A percentile compares a stretch with the other conserved stretches of the same genome.
These are phyloP conservation scores for Nipponacmea schrenckii DNA, from an alignment of 2,888 invertebrate genomes.

Conservation along the genomic window DNA sequence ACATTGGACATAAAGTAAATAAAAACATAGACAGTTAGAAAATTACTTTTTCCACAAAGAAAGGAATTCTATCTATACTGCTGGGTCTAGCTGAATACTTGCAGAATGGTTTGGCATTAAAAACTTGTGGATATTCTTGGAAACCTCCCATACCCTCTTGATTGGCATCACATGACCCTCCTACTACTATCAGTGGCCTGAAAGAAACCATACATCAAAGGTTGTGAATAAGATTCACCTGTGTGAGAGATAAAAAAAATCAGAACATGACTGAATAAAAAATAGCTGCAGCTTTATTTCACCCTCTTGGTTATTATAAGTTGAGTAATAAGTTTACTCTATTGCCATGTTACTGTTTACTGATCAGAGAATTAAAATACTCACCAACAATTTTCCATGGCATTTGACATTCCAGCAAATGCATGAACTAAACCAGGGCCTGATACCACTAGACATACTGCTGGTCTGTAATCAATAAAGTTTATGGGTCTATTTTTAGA, in stretches of 20 bases:
- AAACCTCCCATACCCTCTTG: slow-evolving; percentile 97
- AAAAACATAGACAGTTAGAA: too few relatives aligned
- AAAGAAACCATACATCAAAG: slow-evolving; percentile 18
- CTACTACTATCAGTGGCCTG: slow-evolving; percentile 89
- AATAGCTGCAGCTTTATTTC: too few relatives aligned
- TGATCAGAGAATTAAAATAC: slow-evolving; percentile 14
- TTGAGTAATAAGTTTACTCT: too few relatives aligned
- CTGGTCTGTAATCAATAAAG: slow-evolving; percentile 65
- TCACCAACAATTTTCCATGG: slow-evolving; percentile 92
- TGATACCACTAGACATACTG: slow-evolving; percentile 89
- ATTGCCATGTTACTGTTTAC: too few relatives aligned
- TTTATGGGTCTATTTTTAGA: neutral
- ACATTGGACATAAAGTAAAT: too few relatives aligned
- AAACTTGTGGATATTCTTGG: slow-evolving; percentile 93
- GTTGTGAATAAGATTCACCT: too few relatives aligned
- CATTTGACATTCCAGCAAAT: slow-evolving; percentile 95
- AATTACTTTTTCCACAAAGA: slow-evolving; percentile 83
- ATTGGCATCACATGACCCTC: slow-evolving; percentile 89
- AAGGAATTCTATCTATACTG: slow-evolving; percentile 82
- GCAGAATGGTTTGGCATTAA: slow-evolving; percentile 86
- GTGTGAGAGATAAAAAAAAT: too few relatives aligned
- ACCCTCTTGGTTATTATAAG: too few relatives aligned
- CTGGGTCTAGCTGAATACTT: slow-evolving; percentile 92
- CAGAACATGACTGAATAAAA: too few relatives aligned
- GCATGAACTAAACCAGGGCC: slow-evolving; percentile 95